These are phyloP conservation scores for Oreochromis aureus DNA, from an alignment of 2,113 vertebrate genomes.

Conservation along the genomic window DNA sequence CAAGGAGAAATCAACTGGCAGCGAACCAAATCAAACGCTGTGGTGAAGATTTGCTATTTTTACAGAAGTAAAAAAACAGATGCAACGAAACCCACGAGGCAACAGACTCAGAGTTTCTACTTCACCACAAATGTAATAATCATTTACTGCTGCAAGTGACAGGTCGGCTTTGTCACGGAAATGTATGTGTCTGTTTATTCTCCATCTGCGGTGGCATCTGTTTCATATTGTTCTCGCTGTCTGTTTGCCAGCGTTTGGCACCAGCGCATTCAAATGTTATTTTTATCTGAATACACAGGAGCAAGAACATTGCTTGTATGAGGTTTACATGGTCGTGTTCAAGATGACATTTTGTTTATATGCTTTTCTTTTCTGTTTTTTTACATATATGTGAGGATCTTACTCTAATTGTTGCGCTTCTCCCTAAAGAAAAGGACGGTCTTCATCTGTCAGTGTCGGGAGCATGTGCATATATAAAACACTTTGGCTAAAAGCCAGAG, in stretches of 20 bases:
- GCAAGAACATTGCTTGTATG: background rate
- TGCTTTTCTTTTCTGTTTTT: background rate
- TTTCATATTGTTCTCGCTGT: conserved; percentile 52
- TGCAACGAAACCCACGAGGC: conserved; percentile 7
- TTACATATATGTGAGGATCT: background rate
- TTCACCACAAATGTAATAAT: conserved; percentile 29
- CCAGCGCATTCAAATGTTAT: conserved; percentile 33
- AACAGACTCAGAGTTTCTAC: conserved; percentile 1
- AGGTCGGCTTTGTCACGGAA: conserved; percentile 53
- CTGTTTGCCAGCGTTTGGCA: conserved; percentile 40
- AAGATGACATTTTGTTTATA: background rate
- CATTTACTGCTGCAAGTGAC: conserved; percentile 47
- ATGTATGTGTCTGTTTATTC: conserved; percentile 56
- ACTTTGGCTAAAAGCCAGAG: conserved; percentile 47
- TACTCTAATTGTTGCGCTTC: background rate
- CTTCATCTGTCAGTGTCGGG: conserved; percentile 17
- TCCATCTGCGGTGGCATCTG: conserved; percentile 70
- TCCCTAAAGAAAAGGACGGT: background rate
- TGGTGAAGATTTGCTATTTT: background rate
- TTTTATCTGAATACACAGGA: conserved; percentile 28
- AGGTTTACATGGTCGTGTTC: background rate
- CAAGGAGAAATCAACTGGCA: background rate
- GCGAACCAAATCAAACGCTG: background rate
- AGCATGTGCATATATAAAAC: conserved; percentile 9
- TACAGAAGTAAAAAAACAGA: background rate